Evolutionary conservation across 1,140 invertebrate genomes (phyloP).

Genomic region (Cyclargus thomasi): DNA sequence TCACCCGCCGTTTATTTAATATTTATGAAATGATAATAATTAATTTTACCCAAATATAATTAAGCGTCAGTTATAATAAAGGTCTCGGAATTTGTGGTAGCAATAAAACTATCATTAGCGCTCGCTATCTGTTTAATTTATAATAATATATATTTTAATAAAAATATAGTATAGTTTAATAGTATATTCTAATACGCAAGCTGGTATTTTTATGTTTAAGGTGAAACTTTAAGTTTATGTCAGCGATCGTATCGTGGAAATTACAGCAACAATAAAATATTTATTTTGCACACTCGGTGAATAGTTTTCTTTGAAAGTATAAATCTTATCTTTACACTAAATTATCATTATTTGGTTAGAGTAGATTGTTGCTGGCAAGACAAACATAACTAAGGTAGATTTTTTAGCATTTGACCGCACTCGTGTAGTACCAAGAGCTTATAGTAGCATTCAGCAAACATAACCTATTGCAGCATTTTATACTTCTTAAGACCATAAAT

Average conservation of each 20-base stretch:
- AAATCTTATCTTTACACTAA: too few relatives aligned
- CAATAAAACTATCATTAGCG: constrained; percentile 2
- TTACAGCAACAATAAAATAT: constrained; percentile 19
- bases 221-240: background rate
- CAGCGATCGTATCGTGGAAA: background rate
- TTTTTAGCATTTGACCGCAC: too few relatives aligned
- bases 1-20: background rate
- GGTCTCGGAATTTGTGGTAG: background rate
- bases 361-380: too few relatives aligned
- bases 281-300: too few relatives aligned
- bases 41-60: background rate
- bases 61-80: constrained; percentile 3
- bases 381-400: too few relatives aligned
- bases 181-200: background rate
- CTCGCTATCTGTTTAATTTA: background rate
- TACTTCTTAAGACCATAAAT: too few relatives aligned
- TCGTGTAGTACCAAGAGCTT: too few relatives aligned
- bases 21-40: constrained; percentile 7
- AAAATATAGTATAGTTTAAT: background rate
- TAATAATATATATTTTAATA: background rate
- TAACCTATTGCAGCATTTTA: too few relatives aligned
- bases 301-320: too few relatives aligned
- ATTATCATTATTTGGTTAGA: too few relatives aligned
- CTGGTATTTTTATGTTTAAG: background rate
- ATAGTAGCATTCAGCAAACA: too few relatives aligned